phyloP scores from a whole-genome alignment of 2,888 invertebrate genomes.

The Macrophya alboannulata region DNA sequence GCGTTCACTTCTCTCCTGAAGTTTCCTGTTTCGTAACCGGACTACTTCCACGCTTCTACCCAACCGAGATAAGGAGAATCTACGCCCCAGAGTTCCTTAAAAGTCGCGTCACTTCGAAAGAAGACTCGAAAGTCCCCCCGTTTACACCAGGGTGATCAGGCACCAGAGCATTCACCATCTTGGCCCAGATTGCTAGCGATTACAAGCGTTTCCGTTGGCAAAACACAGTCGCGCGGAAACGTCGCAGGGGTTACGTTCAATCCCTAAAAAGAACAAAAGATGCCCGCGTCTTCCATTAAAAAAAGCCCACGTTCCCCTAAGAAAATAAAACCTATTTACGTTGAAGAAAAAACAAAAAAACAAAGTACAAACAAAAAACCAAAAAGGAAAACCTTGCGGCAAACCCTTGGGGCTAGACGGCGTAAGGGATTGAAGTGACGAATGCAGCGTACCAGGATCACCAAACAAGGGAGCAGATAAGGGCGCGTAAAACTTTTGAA shows the following conservation, averaged over 20 bases:
- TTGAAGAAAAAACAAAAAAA: neutral
- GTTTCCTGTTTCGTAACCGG: constrained; percentile 30
- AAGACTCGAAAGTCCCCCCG: constrained; percentile 34
- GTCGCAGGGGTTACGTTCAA: constrained; percentile 42
- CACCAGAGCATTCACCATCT: constrained; percentile 22
- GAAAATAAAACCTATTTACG: constrained; percentile 53
- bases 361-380: neutral
- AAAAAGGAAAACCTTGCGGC: constrained; percentile 4
- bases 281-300: constrained; percentile 35
- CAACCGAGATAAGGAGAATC: constrained; percentile 37
- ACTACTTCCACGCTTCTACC: constrained; percentile 16
- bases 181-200: constrained; percentile 32
- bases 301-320: neutral
- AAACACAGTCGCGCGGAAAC: constrained; percentile 28
- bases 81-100: constrained; percentile 24
- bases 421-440: constrained; percentile 29
- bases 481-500: constrained; percentile 31
- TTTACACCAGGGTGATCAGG: constrained; percentile 43
- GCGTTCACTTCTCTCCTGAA: neutral
- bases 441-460: constrained; percentile 20
- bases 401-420: constrained; percentile 19
- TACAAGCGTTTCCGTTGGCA: constrained; percentile 34
- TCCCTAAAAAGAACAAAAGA: constrained; percentile 37
- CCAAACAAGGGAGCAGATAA: constrained; percentile 1
- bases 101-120: constrained; percentile 40